Conservation (phyloP, 2,888 invertebrate species). For the Xestia ashworthii region DNA sequence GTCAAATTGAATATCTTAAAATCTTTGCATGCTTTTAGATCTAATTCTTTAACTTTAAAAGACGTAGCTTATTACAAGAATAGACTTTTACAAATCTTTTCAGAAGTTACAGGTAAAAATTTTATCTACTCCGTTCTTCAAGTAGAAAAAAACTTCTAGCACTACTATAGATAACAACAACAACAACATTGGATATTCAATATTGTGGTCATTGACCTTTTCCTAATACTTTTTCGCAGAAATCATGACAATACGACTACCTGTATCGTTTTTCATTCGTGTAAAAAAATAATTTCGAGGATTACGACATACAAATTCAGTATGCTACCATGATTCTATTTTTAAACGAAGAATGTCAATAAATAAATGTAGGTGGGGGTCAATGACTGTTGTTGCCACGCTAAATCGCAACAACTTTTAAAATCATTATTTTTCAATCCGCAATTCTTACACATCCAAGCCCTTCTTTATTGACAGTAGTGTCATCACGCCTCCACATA, state of each 20-base stretch:
- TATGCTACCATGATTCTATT: not conserved
- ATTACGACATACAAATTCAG: not conserved
- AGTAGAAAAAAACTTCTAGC: not conserved
- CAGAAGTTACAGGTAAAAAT: not conserved
- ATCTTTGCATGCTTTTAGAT: not conserved
- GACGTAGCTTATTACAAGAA: not conserved
- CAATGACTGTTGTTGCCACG: not conserved
- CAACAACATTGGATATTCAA: not conserved
- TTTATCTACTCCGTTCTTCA: not conserved
- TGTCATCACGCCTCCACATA: slow-evolving; percentile 44
- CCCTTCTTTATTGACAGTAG: slow-evolving; percentile 17
- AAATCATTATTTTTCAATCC: not conserved
- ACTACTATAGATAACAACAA: not conserved
- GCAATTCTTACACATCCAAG: slow-evolving; percentile 9
- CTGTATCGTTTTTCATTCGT: not conserved
- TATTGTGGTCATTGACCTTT: not conserved
- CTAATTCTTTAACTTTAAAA: not conserved
- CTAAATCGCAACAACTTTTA: not conserved
- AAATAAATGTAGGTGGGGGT: not conserved
- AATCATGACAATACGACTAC: not conserved
- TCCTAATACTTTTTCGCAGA: not conserved
- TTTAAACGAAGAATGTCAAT: not conserved
- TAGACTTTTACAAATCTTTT: not conserved
- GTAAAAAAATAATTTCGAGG: not conserved
- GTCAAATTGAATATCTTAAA: not conserved